Percentiles rank a stretch among this genome's conserved stretches.
phyloP scores from a whole-genome alignment of 1,140 invertebrate genomes.

The Drosophila repleta region DNA sequence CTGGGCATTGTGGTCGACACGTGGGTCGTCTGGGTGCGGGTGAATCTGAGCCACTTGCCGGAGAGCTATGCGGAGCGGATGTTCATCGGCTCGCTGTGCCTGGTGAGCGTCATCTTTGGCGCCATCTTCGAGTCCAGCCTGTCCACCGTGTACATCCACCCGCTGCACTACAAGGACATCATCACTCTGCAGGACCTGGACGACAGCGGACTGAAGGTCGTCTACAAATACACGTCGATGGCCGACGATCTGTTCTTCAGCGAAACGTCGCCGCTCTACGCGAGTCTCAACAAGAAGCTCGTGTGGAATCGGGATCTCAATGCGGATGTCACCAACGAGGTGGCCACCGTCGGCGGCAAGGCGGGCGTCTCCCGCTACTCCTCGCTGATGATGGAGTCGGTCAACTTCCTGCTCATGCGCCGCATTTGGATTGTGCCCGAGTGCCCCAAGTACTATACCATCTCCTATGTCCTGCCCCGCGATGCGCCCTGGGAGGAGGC shows the following conservation, averaged over 20 bases:
- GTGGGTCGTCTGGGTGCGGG: slow-evolving; percentile 77
- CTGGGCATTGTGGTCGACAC: slow-evolving; percentile 68
- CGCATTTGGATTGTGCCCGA: slow-evolving; percentile 76
- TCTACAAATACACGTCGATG: slow-evolving; percentile 82
- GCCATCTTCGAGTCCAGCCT: slow-evolving; percentile 83
- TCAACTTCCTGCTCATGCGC: slow-evolving; percentile 45
- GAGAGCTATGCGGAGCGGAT: slow-evolving; percentile 68
- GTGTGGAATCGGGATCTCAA: slow-evolving; percentile 59
- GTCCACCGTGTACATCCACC: slow-evolving; percentile 81
- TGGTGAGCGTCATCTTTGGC: slow-evolving; percentile 82
- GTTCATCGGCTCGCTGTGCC: slow-evolving; percentile 73
- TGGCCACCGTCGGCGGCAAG: slow-evolving; percentile 60
- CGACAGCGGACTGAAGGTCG: slow-evolving; percentile 73
- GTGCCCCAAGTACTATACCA: slow-evolving; percentile 79
- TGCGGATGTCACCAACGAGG: slow-evolving; percentile 64
- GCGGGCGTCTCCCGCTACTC: slow-evolving; percentile 67
- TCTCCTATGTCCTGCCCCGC: slow-evolving; percentile 78
- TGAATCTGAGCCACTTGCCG: slow-evolving; percentile 61
- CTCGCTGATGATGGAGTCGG: slow-evolving; percentile 65
- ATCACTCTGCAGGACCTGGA: slow-evolving; percentile 83
- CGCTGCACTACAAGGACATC: slow-evolving; percentile 83
- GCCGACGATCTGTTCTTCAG: slow-evolving; percentile 81
- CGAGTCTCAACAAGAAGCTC: slow-evolving; percentile 74
- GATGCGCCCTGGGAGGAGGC: slow-evolving; percentile 73
- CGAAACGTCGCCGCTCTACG: slow-evolving; percentile 71